Conservation (phyloP, 2,888 invertebrate genomes). For the Trichacis sp. region DNA sequence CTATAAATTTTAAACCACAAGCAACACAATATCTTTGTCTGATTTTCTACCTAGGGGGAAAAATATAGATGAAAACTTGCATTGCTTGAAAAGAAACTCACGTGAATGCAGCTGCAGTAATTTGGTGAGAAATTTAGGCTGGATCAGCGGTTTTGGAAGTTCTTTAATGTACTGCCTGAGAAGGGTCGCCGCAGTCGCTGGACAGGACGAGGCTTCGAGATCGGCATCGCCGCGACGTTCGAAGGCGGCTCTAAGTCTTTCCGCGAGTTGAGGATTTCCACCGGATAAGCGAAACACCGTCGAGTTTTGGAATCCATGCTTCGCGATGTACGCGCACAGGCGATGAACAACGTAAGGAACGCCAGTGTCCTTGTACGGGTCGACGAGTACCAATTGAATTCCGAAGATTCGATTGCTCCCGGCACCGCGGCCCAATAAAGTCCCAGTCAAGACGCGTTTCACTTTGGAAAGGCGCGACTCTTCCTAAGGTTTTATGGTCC, state of each 20-base stretch:
- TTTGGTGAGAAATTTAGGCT: conserved; percentile 67
- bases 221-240: conserved; percentile 72
- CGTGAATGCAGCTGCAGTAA: conserved; percentile 60
- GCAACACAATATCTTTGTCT: no score
- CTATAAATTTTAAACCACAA: no score
- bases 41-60: no score
- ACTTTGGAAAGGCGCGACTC: conserved; percentile 66
- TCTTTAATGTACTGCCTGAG: conserved; percentile 73
- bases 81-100: conserved; percentile 48
- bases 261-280: conserved; percentile 71
- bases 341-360: conserved; percentile 68
- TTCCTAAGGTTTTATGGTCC: conserved; percentile 52
- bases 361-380: conserved; percentile 63
- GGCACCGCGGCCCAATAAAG: conserved; percentile 56
- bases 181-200: conserved; percentile 72
- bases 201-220: conserved; percentile 69
- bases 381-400: conserved; percentile 59
- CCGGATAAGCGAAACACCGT: conserved; percentile 71
- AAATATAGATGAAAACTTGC: no score
- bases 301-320: conserved; percentile 64
- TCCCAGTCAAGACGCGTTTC: conserved; percentile 63
- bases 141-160: conserved; percentile 71
- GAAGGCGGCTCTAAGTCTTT: conserved; percentile 70
- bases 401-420: conserved; percentile 60
- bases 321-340: conserved; percentile 69